These are phyloP conservation scores for Ptychobarbus kaznakovi DNA, from an alignment of 2,797 vertebrate species.

Conservation along the genomic window DNA sequence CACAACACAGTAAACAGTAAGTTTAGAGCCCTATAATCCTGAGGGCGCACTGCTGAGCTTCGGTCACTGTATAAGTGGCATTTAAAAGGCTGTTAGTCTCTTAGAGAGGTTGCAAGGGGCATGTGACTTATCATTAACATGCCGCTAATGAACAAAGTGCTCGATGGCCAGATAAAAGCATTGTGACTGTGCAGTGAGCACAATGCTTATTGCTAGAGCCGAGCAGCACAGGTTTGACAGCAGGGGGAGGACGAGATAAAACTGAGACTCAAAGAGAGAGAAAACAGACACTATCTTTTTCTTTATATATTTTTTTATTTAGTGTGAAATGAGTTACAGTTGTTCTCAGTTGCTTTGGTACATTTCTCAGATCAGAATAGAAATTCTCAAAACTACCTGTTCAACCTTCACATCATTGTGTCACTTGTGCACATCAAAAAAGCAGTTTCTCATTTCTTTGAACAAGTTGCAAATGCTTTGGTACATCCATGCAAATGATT, in stretches of 20 bases:
- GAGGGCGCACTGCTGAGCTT: background rate
- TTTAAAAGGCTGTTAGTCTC: slow-evolving; percentile 35
- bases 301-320: no score
- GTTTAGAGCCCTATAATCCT: background rate
- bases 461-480: no score
- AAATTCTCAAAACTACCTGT: no score
- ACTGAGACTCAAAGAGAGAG: background rate
- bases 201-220: background rate
- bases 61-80: slow-evolving; percentile 14
- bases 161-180: slow-evolving; percentile 30
- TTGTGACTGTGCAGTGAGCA: slow-evolving; percentile 1
- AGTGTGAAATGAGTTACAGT: background rate
- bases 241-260: background rate
- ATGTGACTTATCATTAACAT: slow-evolving; percentile 21
- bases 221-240: slow-evolving; percentile 11
- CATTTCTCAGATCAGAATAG: no score
- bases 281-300: background rate
- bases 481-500: no score
- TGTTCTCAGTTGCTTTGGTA: no score
- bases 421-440: no score
- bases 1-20: slow-evolving; percentile 17
- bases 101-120: slow-evolving; percentile 22
- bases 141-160: slow-evolving; percentile 30
- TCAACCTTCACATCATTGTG: no score
- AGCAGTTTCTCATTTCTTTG: no score